Evolutionary conservation across 2,113 vertebrate species (phyloP), one percentile per base, ranked within the genome.

Genomic region (Ptilorrhoa leucosticta): DNA sequence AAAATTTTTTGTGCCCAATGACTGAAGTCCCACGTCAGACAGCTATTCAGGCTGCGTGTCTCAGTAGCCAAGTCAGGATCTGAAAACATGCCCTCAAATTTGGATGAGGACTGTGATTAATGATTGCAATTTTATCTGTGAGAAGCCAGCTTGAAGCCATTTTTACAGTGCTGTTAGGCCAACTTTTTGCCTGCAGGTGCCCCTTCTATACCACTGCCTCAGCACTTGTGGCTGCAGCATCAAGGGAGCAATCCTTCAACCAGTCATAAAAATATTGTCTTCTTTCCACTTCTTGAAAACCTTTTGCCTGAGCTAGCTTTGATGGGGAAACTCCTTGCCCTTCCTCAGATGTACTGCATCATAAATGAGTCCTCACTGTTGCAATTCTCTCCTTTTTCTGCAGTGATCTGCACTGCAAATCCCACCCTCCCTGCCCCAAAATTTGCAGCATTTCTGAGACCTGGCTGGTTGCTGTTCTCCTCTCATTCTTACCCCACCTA

Each of bases 91-190:
- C 21, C 63, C 75, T 93, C 1, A 0, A 79, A 87, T 91, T 61
- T 83, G 84, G 48, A 58, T 86, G 70, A 87, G 48, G 27, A 48
- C 28, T 83, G 44, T 97, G 94, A 96, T 85, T 95, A 95, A 96
- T 73, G 84, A 65, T 78, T 60, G 63, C 56, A 88, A 75, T 95
- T 82, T 94, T 86, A 91, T 89, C 93, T 81, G 48, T 3, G 5
- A 90, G 72, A 88, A 93, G 58, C 13, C 75, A 89, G 45, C 68
- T 91, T 90, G 72, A 53, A 95, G 71, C 63, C 51, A 86, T 96
- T 91, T 95, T 90, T 84, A 77, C 89, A 95, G 87, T 58, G 71
- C 58, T 75, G 58, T 93, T 83, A 86, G 75, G 42, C 58, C 31
- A 83, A n/a, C 8, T 51, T 44, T 94, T 87, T 64, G 50, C 73